A percentile compares a stretch with the other conserved stretches of the same genome.
Evolutionary conservation across 2,113 vertebrate species (phyloP).

Genomic region (Peucedramus taeniatus): DNA sequence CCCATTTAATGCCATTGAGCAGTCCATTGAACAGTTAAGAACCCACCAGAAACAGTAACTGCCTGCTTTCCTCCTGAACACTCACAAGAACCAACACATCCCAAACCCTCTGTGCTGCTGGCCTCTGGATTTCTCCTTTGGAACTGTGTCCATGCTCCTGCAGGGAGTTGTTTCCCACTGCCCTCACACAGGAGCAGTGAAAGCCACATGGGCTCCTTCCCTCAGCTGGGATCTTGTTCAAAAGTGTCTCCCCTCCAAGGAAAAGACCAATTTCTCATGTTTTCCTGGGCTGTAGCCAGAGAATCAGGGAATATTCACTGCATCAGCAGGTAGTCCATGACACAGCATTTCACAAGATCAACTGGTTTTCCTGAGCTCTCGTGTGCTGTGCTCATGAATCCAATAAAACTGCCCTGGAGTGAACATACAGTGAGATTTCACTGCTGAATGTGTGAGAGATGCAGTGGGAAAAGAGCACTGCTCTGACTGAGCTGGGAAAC

Average conservation of each 20-base stretch:
- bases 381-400: neutral
- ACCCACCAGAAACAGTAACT: conserved; percentile 37
- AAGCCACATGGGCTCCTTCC: neutral
- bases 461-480: neutral
- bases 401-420: neutral
- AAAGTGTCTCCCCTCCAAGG: neutral
- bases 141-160: neutral
- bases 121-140: neutral
- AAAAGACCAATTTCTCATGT: neutral
- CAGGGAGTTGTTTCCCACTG: rapidly evolving
- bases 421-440: neutral
- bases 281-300: neutral
- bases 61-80: neutral
- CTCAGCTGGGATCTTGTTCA: neutral
- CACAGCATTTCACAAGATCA: neutral
- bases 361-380: neutral
- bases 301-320: neutral
- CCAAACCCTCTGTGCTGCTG: neutral
- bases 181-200: rapidly evolving
- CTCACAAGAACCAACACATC: neutral
- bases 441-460: neutral
- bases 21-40: conserved; percentile 28
- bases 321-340: neutral
- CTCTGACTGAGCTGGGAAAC: neutral
- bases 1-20: conserved; percentile 58